Conservation (phyloP, 2,888 invertebrate species). For the Argyresthia goedartella region DNA sequence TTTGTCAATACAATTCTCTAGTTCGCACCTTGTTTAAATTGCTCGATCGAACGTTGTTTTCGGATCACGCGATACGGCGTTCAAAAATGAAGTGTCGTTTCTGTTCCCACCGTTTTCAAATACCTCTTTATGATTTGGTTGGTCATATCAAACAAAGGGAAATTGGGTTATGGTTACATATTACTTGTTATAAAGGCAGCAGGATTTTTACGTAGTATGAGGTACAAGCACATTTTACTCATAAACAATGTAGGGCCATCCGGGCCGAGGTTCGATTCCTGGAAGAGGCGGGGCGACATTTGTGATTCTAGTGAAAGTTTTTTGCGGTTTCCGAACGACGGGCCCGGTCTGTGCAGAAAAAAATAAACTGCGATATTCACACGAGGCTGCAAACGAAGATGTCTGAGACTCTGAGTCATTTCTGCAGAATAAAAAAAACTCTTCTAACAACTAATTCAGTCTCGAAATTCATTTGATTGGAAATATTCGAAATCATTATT, state of each 20-base stretch:
- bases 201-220: too few relatives aligned
- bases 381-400: background rate
- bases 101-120: background rate
- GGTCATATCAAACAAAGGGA: too few relatives aligned
- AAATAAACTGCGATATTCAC: background rate
- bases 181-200: too few relatives aligned
- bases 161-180: too few relatives aligned
- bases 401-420: background rate
- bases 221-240: background rate
- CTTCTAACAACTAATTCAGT: too few relatives aligned
- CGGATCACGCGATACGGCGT: background rate
- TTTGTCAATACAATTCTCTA: slow-evolving; percentile 24
- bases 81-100: too few relatives aligned
- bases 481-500: too few relatives aligned
- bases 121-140: too few relatives aligned
- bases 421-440: background rate
- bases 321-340: slow-evolving; percentile 10
- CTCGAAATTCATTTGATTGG: too few relatives aligned
- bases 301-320: slow-evolving; percentile 12
- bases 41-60: background rate
- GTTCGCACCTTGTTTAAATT: slow-evolving; percentile 2
- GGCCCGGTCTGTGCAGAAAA: slow-evolving; percentile 2
- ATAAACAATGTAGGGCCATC: background rate
- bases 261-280: slow-evolving; percentile 9
- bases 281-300: slow-evolving; percentile 8